phyloP scores from a whole-genome alignment of 2,888 invertebrate species.

The Arrhopalites spinosus region DNA sequence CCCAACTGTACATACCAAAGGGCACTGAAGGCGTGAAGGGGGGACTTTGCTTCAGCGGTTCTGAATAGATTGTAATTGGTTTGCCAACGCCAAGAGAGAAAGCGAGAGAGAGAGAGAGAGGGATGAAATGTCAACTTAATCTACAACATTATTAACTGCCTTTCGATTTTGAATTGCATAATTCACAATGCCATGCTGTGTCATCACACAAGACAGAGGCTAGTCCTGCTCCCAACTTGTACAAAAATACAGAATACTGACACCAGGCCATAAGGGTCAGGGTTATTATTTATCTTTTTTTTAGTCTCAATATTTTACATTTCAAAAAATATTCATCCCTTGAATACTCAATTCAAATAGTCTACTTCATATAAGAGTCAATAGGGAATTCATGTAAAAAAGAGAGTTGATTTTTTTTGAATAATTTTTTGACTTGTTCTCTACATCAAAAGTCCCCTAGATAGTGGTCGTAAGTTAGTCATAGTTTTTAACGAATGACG shows the following conservation, averaged over 20 bases:
- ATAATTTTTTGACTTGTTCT: too few relatives aligned
- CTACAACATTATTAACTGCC: constrained; percentile 34
- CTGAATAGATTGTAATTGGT: constrained; percentile 51
- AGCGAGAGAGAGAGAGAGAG: neutral
- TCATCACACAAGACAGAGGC: neutral
- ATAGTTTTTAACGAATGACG: too few relatives aligned
- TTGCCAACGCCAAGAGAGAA: constrained; percentile 21
- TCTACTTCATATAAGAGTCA: too few relatives aligned
- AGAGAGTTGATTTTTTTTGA: too few relatives aligned
- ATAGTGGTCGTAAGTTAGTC: too few relatives aligned
- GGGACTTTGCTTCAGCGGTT: constrained; percentile 46
- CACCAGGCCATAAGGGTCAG: constrained; percentile 9
- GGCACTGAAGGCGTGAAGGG: constrained; percentile 51
- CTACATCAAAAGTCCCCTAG: neutral
- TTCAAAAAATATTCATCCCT: too few relatives aligned
- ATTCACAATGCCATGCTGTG: constrained; percentile 1
- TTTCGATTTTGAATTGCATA: constrained; percentile 17
- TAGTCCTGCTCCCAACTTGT: too few relatives aligned
- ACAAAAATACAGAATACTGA: too few relatives aligned
- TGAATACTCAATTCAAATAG: too few relatives aligned
- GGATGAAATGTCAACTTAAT: constrained; percentile 29
- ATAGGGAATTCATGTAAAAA: too few relatives aligned
- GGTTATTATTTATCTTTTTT: neutral
- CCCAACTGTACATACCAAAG: neutral
- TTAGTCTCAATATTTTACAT: too few relatives aligned